These are phyloP conservation scores for Phalangium opilio DNA, from an alignment of 2,888 invertebrate genomes.

Conservation along the genomic window DNA sequence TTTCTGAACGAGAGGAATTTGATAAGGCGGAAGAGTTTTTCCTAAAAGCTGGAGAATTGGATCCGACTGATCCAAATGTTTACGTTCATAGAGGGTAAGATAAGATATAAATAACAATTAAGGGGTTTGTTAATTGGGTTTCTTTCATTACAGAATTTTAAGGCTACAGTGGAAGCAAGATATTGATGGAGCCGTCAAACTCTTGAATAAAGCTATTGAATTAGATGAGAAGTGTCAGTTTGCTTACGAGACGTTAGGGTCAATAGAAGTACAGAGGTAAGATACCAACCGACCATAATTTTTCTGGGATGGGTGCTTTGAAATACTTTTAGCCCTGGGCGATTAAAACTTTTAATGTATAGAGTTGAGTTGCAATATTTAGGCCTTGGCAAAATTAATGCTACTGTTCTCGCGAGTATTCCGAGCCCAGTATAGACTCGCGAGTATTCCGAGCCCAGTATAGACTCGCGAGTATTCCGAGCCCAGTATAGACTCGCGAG, in stretches of 20 bases:
- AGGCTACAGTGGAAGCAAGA: conserved; percentile 71
- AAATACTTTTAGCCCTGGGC: neutral
- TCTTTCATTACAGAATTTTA: conserved; percentile 35
- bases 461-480: too few relatives aligned
- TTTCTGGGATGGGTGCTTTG: too few relatives aligned
- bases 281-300: too few relatives aligned
- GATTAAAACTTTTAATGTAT: too few relatives aligned
- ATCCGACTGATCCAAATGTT: conserved; percentile 68
- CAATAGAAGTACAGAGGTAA: conserved; percentile 82
- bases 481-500: too few relatives aligned
- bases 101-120: conserved; percentile 3
- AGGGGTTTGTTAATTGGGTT: conserved; percentile 1
- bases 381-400: too few relatives aligned
- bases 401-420: too few relatives aligned
- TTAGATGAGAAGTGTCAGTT: conserved; percentile 84
- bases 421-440: too few relatives aligned
- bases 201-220: conserved; percentile 53
- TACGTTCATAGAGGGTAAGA: conserved; percentile 60
- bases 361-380: too few relatives aligned
- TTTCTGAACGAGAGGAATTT: conserved; percentile 69
- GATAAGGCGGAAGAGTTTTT: conserved; percentile 67
- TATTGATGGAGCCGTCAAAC: conserved; percentile 55
- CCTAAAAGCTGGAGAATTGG: conserved; percentile 59
- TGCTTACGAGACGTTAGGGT: conserved; percentile 86
- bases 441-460: too few relatives aligned